Percentiles rank a stretch among this genome's conserved stretches.
phyloP scores from a whole-genome alignment of 2,888 invertebrate genomes.

The Drosophila leonis region DNA sequence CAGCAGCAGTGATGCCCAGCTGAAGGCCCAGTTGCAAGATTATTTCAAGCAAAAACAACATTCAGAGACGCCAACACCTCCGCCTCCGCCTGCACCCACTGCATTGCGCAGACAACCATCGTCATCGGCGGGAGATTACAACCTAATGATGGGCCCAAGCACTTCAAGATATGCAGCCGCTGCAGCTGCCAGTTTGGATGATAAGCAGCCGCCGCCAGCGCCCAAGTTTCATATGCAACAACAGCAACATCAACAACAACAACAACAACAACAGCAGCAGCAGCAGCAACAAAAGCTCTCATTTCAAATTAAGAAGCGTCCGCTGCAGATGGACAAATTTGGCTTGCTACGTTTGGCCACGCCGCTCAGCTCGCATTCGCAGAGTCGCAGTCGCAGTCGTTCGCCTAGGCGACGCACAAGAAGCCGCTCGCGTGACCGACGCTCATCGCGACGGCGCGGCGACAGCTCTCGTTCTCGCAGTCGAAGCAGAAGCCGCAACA shows the following conservation, averaged over 20 bases:
- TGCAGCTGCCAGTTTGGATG: constrained; percentile 10
- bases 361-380: constrained; percentile 85
- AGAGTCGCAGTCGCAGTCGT: constrained; percentile 65
- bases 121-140: constrained; percentile 4
- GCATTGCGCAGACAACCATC: constrained; percentile 27
- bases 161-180: constrained; percentile 65
- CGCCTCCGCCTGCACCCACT: constrained; percentile 52
- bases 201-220: constrained; percentile 42
- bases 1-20: constrained; percentile 85
- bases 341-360: constrained; percentile 89
- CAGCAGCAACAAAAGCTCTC: constrained; percentile 70
- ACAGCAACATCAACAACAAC: constrained; percentile 36
- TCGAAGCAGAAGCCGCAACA: constrained; percentile 41
- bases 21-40: constrained; percentile 74
- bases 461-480: constrained; percentile 39
- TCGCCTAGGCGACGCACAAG: constrained; percentile 45
- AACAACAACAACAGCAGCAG: constrained; percentile 41
- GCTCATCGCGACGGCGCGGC: constrained; percentile 29
- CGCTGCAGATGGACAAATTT: constrained; percentile 88
- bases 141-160: constrained; percentile 61
- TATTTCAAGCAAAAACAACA: constrained; percentile 56
- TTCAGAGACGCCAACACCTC: constrained; percentile 72
- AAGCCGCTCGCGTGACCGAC: constrained; percentile 45
- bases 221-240: constrained; percentile 37
- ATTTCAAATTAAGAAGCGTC: constrained; percentile 85